Evolutionary conservation across 2,797 vertebrate species (phyloP).

Genomic region (Euthynnus affinis): DNA sequence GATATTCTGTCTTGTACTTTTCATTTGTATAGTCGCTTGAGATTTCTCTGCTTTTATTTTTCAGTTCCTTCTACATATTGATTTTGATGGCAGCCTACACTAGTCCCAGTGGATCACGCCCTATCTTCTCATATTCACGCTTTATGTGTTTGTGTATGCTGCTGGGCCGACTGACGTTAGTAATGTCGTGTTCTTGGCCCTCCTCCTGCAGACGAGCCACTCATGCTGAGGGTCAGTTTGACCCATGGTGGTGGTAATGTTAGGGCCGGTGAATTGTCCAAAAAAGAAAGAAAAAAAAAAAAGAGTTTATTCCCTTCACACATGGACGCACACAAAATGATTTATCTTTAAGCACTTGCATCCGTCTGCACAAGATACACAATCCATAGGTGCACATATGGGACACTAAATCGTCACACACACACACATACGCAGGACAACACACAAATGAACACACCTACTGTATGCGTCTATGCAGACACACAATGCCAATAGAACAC

Average conservation of each 20-base stretch:
- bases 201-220: slow-evolving; percentile 36
- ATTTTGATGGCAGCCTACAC: slow-evolving; percentile 21
- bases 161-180: slow-evolving; percentile 68
- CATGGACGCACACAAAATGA: not conserved
- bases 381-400: slow-evolving; percentile 51
- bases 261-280: slow-evolving; percentile 7
- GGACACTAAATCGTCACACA: slow-evolving; percentile 45
- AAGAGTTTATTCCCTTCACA: slow-evolving; percentile 24
- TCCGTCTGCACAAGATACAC: slow-evolving; percentile 26
- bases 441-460: slow-evolving; percentile 1
- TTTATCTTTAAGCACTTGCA: not conserved
- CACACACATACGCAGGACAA: slow-evolving; percentile 25
- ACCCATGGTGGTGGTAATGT: slow-evolving; percentile 44
- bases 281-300: slow-evolving; percentile 2
- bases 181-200: slow-evolving; percentile 66
- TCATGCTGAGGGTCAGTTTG: slow-evolving; percentile 73
- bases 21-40: slow-evolving; percentile 3
- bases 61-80: not conserved
- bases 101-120: slow-evolving; percentile 38
- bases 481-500: slow-evolving; percentile 56
- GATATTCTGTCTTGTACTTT: too few species aligned
- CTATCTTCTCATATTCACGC: slow-evolving; percentile 16
- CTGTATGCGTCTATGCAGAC: slow-evolving; percentile 28
- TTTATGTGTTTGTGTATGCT: slow-evolving; percentile 13
- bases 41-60: not conserved